A percentile compares a stretch with the other conserved stretches of the same genome.
These are phyloP conservation scores for Calosoma granatense DNA, from an alignment of 1,140 invertebrate species.

Conservation along the genomic window DNA sequence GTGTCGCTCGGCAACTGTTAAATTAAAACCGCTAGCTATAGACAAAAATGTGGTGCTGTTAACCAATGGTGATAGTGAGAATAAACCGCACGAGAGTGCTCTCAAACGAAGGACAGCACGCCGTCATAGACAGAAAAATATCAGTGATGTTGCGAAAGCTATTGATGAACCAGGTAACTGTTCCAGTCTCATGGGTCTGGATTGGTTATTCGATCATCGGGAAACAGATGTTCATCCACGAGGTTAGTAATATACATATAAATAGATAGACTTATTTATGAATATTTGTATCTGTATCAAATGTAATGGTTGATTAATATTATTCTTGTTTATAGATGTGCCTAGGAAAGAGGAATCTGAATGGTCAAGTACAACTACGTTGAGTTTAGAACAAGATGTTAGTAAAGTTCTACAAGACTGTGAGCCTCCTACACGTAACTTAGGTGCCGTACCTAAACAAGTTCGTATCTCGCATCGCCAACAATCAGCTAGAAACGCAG, in stretches of 20 bases:
- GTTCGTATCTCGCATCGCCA: conserved; percentile 27
- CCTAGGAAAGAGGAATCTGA: conserved; percentile 40
- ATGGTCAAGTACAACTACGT: conserved; percentile 42
- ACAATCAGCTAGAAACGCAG: conserved; percentile 16
- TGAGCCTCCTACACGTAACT: conserved; percentile 35
- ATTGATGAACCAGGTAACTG: conserved; percentile 21
- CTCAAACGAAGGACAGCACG: conserved; percentile 15
- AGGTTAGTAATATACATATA: conserved; percentile 17
- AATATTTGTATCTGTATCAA: conserved; percentile 19
- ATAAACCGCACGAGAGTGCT: conserved; percentile 7
- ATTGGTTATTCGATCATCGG: conserved; percentile 32
- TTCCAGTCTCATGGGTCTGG: conserved; percentile 28
- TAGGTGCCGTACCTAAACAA: conserved; percentile 66
- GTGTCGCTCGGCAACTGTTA: conserved; percentile 14
- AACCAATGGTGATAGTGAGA: conserved; percentile 14
- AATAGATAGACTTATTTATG: neutral
- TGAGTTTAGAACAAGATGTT: conserved; percentile 44
- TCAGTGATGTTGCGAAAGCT: conserved; percentile 11
- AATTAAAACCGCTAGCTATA: conserved; percentile 11
- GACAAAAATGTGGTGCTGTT: conserved; percentile 5
- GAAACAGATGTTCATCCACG: conserved; percentile 24
- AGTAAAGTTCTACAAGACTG: conserved; percentile 33
- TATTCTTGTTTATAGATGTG: neutral
- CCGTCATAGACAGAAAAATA: conserved; percentile 12
- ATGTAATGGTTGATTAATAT: conserved; percentile 28